phyloP scores from a whole-genome alignment of 2,888 invertebrate species.

The Lysandra bellargus region DNA sequence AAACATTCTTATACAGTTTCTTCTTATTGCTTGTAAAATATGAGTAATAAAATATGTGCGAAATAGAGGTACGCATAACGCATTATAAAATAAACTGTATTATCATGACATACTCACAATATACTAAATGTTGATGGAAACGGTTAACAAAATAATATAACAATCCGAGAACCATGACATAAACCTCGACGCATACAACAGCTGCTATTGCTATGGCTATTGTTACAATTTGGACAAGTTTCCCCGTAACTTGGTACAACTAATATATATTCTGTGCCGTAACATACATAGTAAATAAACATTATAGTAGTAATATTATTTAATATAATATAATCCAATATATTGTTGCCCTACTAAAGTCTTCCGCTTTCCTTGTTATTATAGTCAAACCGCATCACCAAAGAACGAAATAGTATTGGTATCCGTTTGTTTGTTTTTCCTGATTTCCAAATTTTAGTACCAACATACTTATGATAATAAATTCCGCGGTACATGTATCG shows the following conservation, averaged over 20 bases:
- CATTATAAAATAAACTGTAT: too few relatives aligned
- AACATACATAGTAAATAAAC: too few relatives aligned
- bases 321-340: not conserved
- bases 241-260: too few relatives aligned
- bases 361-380: not conserved
- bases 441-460: not conserved
- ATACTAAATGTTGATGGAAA: not conserved
- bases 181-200: too few relatives aligned
- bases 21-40: not conserved
- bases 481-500: not conserved
- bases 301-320: not conserved
- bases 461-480: conserved; percentile 7
- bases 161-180: too few relatives aligned
- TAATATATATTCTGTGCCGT: too few relatives aligned
- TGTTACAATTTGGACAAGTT: too few relatives aligned
- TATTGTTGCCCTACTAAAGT: not conserved
- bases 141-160: not conserved
- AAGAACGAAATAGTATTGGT: not conserved
- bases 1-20: not conserved
- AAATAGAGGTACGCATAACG: too few relatives aligned
- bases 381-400: not conserved
- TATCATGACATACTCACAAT: too few relatives aligned
- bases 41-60: too few relatives aligned
- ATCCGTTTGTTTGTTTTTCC: not conserved
- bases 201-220: too few relatives aligned